Evolutionary conservation across 2,113 vertebrate species (phyloP), one percentile per base, ranked within the genome.

Genomic region (Callipepla squamata): DNA sequence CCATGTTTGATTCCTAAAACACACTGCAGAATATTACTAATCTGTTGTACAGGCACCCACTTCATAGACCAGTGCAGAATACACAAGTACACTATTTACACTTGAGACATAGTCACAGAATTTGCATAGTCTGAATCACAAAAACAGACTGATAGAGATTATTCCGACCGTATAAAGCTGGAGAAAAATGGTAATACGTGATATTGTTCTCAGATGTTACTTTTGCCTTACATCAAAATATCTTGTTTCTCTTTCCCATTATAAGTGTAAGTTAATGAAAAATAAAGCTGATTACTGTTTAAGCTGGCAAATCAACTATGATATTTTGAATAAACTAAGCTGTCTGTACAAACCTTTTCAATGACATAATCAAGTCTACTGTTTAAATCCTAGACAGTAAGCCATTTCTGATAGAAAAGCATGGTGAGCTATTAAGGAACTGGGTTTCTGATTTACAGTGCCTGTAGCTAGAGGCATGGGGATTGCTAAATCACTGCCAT

Each of bases 1-100:
- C 47, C 65, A 25, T 63, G 22, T 84, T 88, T 92, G 57, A 69
- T 84, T 90, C 36, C 15, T 61, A 48, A 78, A 79, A 59, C 58
- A 61, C 8, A 7, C 59, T 80, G 26, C 36, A 51, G 68, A 77
- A 67, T 90, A 80, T 80, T 65, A 32, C 40, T 83, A 76, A 81
- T 87, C 69, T 40, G 32, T 93, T 53, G 45, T 21, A 11, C n/a
- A 82, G 67, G 79, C 79, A 82, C 18, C 47, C 68, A 77, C 85
- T 91, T 55, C 57, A 53, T 57, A 72, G 74, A 78, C 4, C 42
- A 5, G 22, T 78, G 53, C 66, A 38, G 59, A 59, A 62, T 70
- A 36, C n/a, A 30, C 23, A 42, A 93, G 21, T 50, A 25, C 40
- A 28, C 68, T 78, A 22, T 88, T 95, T 93, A 79, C 45, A 32